Evolutionary conservation across 2,797 vertebrate genomes (phyloP), one percentile per base, ranked within the genome.

Genomic region (Mastacembelus armatus): DNA sequence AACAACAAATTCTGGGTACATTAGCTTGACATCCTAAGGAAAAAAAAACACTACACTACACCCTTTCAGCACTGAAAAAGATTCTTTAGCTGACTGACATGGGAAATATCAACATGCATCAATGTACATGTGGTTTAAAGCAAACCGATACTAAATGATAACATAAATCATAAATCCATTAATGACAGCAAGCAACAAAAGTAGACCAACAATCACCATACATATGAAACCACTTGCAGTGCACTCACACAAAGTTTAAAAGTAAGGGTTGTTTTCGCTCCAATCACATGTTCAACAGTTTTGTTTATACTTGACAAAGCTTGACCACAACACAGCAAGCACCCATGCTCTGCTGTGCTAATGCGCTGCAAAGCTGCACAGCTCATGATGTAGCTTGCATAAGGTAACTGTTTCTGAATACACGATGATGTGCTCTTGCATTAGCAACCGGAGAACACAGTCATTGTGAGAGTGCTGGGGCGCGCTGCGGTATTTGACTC

Each of bases 401-500:
- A 59, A 71, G 76, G 85, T 68, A 69, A 71, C 74, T 21, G 7
- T 66, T 55, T 84, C 78, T 79, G 60, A 81, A 85, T 58, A 52
- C 59, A 83, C 69, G 63, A 71, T 52, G 74, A 76, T 58, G 77
- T 56, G 64, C 64, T 71, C 43, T 74, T 76, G 71, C 69, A 32
- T 57, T 38, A 50, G 55, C 71, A 58, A 59, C 24, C 48, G 74
- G 61, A 70, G 42, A 78, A 76, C 50, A 71, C 69, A 91, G 84
- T 91, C 87, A 92, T 91, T 86, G 71, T 83, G 85, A 90, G 85
- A 92, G 78, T 18, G 67, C 18, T 88, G 86, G 78, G 86, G 87
- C 62, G 85, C 75, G 71, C 48, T 81, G 66, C 71, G 83, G 76
- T 77, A 80, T 87, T 80, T 70, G 76, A 85, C 68, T 71, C 40